Percentiles rank a stretch among this genome's conserved stretches.
These are phyloP conservation scores for Dendrocopos noguchii DNA, from an alignment of 2,113 vertebrate genomes.

Conservation along the genomic window DNA sequence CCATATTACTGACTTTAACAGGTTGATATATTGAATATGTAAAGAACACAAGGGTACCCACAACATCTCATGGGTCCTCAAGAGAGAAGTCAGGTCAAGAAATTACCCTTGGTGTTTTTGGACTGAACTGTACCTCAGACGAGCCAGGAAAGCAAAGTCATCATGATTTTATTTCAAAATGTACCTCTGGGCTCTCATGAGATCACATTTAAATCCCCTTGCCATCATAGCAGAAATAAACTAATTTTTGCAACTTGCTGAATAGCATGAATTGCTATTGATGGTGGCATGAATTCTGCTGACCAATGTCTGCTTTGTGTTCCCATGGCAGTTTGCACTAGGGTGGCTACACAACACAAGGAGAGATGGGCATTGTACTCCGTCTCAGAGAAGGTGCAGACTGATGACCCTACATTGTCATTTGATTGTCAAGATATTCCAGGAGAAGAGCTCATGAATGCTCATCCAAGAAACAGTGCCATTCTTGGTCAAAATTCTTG, in stretches of 20 bases:
- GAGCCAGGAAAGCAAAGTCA: not conserved
- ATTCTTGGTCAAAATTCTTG: not conserved
- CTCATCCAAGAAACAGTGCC: not conserved
- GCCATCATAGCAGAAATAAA: not conserved
- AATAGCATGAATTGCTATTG: not conserved
- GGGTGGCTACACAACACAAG: not conserved
- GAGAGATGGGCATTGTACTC: not conserved
- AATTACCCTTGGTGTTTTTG: not conserved
- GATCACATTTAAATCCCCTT: not conserved
- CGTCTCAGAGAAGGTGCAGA: not conserved
- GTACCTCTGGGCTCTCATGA: not conserved
- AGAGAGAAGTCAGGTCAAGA: not conserved
- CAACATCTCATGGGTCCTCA: not conserved
- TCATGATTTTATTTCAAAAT: not conserved
- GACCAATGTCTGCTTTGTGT: not conserved
- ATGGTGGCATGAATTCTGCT: not conserved
- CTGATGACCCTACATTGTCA: not conserved
- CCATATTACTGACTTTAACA: constrained; percentile 48
- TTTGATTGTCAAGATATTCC: not conserved
- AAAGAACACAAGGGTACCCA: not conserved
- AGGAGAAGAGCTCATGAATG: not conserved
- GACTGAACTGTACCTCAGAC: not conserved
- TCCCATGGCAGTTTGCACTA: not conserved
- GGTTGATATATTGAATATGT: not conserved
- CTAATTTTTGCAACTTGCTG: not conserved